Evolutionary conservation across 2,113 vertebrate genomes (phyloP).

Genomic region (Oophaga pumilio): DNA sequence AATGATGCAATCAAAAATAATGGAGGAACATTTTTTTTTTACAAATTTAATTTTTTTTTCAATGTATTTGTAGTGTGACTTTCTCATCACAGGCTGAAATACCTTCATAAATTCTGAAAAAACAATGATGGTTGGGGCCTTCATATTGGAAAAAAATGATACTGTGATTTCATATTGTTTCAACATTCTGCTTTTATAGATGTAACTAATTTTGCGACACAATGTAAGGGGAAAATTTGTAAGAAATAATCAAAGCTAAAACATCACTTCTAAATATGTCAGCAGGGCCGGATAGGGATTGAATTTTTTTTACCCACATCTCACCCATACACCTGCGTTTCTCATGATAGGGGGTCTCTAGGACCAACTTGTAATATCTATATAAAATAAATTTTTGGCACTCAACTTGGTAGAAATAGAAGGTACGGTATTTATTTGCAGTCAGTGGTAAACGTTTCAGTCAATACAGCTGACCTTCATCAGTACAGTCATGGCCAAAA

Average conservation of each 20-base stretch:
- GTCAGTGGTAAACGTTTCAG: too few relatives aligned
- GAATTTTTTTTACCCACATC: too few relatives aligned
- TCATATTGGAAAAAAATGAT: background rate
- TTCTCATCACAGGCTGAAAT: conserved; percentile 22
- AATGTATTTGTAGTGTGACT: conserved; percentile 21
- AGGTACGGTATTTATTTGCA: too few relatives aligned
- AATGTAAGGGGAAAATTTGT: background rate
- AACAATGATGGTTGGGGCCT: background rate
- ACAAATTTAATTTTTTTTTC: conserved; percentile 8
- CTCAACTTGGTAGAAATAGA: too few relatives aligned
- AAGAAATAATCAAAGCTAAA: background rate
- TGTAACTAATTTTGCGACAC: background rate
- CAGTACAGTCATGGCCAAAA: too few relatives aligned
- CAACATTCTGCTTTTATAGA: background rate
- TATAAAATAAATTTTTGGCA: too few relatives aligned
- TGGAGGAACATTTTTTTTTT: conserved; percentile 18
- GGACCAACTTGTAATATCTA: too few relatives aligned
- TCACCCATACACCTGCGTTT: too few relatives aligned
- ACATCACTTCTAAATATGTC: too few relatives aligned
- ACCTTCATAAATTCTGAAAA: background rate
- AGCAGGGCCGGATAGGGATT: too few relatives aligned
- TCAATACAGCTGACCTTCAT: too few relatives aligned
- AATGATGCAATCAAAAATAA: conserved; percentile 54
- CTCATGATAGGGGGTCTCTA: too few relatives aligned
- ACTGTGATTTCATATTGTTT: background rate